Conservation (phyloP, 2,888 invertebrate genomes). For the Papilio demoleus region DNA sequence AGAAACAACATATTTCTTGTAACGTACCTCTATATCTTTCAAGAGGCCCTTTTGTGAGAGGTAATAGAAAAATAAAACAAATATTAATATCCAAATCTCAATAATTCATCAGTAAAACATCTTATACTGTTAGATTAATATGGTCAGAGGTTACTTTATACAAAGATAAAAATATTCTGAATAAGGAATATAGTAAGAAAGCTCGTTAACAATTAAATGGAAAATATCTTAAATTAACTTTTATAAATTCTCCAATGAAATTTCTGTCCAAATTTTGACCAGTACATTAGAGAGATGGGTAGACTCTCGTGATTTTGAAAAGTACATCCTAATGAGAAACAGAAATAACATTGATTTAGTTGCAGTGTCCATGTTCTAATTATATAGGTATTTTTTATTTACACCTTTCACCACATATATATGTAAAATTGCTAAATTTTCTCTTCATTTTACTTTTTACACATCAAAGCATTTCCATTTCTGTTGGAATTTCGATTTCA, state of each 20-base stretch:
- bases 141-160: too few species aligned
- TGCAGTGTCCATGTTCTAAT: slow-evolving; percentile 28
- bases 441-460: slow-evolving; percentile 50
- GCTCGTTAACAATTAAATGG: too few species aligned
- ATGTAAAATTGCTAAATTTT: slow-evolving; percentile 27
- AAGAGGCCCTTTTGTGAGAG: not conserved
- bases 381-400: not conserved
- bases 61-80: slow-evolving; percentile 1
- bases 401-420: not conserved
- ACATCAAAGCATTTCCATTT: slow-evolving; percentile 72
- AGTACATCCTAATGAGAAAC: too few species aligned
- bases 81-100: not conserved
- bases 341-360: too few species aligned
- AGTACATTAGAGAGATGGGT: too few species aligned
- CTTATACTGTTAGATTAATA: too few species aligned
- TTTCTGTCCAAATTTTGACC: too few species aligned
- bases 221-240: not conserved
- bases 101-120: not conserved
- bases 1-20: too few species aligned
- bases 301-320: too few species aligned
- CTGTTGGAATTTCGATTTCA: slow-evolving; percentile 56
- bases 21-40: not conserved
- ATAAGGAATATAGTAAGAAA: too few species aligned
- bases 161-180: too few species aligned
- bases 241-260: too few species aligned